Base-by-base conservation (phyloP, 2,113 vertebrate species). In the Crotalus helleri region DNA sequence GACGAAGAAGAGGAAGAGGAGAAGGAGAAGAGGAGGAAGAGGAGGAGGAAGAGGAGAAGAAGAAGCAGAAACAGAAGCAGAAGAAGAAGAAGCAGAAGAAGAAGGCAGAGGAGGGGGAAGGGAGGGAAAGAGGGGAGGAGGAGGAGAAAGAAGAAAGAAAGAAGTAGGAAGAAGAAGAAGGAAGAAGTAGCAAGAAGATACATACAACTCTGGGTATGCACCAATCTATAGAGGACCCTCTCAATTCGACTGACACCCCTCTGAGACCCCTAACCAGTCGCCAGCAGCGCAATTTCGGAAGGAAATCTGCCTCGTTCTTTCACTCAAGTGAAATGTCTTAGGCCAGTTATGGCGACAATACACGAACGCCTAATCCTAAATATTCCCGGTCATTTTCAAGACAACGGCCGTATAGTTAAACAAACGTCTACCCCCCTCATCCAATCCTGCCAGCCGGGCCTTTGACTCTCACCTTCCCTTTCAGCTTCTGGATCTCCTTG, bases 401-500 rank as follows among this genome's bases (percentile, higher is more conserved):
- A 15, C 69, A 19, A 81, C 5, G 0, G 0, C 33, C 33, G n/a
- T 7, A 8, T 0, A 19, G n/a, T 39, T 5, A 7, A 19, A 81
- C 3, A 39, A 19, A 6, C 2, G 57, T 90, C 33, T 64, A 3
- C 55, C 23, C 17, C 17, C 85, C 44, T 26, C 39, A 5, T 51
- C 49, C 44, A 13, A 49, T 85, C 29, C 5, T 5, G 1, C 0
- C 15, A 1, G 2, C 8, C n/a, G 1, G 46, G 3, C 8, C n/a
- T 69, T 9, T 11, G 3, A 0, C 3, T 46, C 29, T 96, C 94
- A 99, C 99, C 96, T 98, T 98, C 85, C 98, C 98, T 96, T 98
- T 98, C 96, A 98, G 94, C 46, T 97, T 97, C 93, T 98, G 97
- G 0, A 98, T 95, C 94, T 98, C 96, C 89, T 99, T 98, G 3